A percentile compares a stretch with the other conserved stretches of the same genome.
phyloP scores from a whole-genome alignment of 2,888 invertebrate genomes.

The Lycaena phlaeas region DNA sequence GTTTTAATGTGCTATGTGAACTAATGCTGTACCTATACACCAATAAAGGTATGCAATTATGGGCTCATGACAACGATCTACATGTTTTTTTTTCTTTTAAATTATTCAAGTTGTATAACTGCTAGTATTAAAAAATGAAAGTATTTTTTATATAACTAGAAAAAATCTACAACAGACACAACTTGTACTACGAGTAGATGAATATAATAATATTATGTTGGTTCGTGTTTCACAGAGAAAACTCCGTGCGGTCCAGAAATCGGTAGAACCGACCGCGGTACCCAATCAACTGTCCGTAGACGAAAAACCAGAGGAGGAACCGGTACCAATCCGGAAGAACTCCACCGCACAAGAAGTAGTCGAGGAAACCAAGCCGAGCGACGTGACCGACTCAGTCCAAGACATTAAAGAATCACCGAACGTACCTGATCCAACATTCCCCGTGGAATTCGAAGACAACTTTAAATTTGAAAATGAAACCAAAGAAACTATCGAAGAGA shows the following conservation, averaged over 20 bases:
- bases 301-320: constrained; percentile 38
- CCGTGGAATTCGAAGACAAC: constrained; percentile 50
- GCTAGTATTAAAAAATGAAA: no score
- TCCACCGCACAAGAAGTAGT: constrained; percentile 24
- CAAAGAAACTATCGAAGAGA: constrained; percentile 21
- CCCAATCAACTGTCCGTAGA: constrained; percentile 41
- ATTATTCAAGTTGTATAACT: no score
- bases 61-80: no score
- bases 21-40: no score
- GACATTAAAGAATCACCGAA: constrained; percentile 29
- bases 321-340: constrained; percentile 21
- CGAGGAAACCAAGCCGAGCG: constrained; percentile 16
- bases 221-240: constrained; percentile 78
- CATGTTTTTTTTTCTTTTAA: no score
- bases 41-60: no score
- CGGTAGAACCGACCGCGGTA: constrained; percentile 57
- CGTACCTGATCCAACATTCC: constrained; percentile 38
- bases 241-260: constrained; percentile 75
- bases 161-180: no score
- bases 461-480: constrained; percentile 6
- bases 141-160: no score
- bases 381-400: constrained; percentile 19
- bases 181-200: no score
- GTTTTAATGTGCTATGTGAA: no score
- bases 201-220: no score